Conservation (phyloP, 2,113 vertebrate genomes). For the Oreochromis niloticus region DNA sequence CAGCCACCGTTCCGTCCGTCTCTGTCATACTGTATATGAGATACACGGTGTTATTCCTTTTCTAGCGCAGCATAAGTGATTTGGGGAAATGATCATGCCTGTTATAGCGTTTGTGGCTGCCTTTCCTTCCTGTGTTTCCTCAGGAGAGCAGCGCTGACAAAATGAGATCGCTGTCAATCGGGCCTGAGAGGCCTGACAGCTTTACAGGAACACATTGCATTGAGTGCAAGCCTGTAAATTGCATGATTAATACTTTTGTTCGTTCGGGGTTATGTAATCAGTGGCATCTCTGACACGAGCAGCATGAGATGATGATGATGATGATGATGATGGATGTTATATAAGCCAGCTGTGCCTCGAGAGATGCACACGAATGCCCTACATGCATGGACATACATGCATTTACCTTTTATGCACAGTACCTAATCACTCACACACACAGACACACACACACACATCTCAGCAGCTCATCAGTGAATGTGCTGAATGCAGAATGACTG, state of each 20-base stretch:
- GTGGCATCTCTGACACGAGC: conserved; percentile 27
- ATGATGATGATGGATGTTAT: conserved; percentile 31
- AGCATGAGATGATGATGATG: conserved; percentile 25
- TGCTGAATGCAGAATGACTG: neutral
- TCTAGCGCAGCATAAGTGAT: neutral
- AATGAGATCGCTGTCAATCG: neutral
- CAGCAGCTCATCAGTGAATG: neutral
- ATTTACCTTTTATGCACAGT: neutral
- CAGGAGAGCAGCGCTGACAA: neutral
- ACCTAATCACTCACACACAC: neutral
- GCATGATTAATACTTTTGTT: conserved; percentile 45
- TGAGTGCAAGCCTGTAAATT: conserved; percentile 9
- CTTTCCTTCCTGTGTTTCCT: conserved; percentile 27
- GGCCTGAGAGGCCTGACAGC: conserved; percentile 2
- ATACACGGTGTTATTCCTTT: neutral
- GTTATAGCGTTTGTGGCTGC: neutral
- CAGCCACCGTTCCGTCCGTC: neutral
- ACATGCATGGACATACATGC: neutral
- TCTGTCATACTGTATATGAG: neutral
- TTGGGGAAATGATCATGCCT: neutral
- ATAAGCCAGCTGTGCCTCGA: conserved; percentile 23
- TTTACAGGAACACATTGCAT: conserved; percentile 36
- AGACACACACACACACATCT: neutral
- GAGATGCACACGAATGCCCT: neutral
- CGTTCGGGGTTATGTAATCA: conserved; percentile 44